Evolutionary conservation across 2,113 vertebrate species (phyloP).

Genomic region (Mobula birostris): DNA sequence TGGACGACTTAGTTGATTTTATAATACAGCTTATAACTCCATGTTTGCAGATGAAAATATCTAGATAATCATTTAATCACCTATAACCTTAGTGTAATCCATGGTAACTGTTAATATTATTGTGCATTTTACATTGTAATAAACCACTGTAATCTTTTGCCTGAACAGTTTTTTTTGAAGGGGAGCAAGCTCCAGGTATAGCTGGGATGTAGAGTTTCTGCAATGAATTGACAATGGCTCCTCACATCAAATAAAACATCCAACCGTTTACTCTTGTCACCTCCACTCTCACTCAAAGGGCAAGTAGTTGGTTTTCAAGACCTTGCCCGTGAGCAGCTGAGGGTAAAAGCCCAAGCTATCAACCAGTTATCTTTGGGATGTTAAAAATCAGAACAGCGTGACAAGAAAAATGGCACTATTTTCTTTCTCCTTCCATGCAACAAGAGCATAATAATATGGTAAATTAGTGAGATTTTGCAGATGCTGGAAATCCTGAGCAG

Average conservation of each 20-base stretch:
- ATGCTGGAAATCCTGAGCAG: no score
- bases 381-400: neutral
- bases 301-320: neutral
- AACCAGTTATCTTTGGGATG: neutral
- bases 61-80: neutral
- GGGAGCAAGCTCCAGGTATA: neutral
- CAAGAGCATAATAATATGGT: neutral
- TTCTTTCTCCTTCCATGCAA: neutral
- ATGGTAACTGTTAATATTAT: constrained; percentile 21
- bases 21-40: neutral
- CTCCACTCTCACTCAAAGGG: neutral
- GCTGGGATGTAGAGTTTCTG: neutral
- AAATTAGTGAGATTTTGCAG: no score
- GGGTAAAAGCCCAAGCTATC: neutral
- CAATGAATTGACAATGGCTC: no score
- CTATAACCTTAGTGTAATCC: neutral
- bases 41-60: neutral
- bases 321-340: neutral
- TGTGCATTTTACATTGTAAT: constrained; percentile 32
- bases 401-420: neutral
- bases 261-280: neutral
- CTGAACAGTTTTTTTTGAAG: neutral
- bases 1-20: constrained; percentile 12
- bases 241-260: neutral
- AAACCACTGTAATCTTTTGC: neutral